Evolutionary conservation across 2,797 vertebrate species (phyloP).

Genomic region (Melanotaenia boesemani): DNA sequence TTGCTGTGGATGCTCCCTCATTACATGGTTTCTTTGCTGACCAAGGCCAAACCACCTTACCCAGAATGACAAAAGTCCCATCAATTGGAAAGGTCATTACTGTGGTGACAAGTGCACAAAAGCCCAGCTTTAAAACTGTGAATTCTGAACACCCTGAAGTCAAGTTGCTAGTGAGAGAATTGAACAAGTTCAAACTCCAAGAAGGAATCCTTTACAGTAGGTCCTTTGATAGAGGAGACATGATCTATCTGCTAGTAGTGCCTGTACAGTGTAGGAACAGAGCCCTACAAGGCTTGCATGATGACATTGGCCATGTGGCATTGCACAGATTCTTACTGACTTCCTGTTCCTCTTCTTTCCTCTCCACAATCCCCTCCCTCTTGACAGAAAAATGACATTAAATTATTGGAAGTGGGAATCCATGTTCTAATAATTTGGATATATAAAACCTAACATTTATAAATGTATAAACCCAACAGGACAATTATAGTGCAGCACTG

Average conservation of each 20-base stretch:
- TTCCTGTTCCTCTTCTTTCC: too few species aligned
- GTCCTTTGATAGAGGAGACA: neutral
- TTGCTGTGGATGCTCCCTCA: neutral
- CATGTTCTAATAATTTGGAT: too few species aligned
- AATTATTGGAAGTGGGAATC: too few species aligned
- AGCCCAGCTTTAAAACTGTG: neutral
- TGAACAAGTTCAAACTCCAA: neutral
- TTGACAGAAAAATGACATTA: too few species aligned
- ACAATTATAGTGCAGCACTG: too few species aligned
- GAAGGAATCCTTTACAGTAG: neutral
- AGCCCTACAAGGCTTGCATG: too few species aligned
- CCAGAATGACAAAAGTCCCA: neutral
- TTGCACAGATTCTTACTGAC: too few species aligned
- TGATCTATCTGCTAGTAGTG: neutral
- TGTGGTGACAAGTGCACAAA: neutral
- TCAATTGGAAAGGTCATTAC: neutral
- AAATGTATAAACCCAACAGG: too few species aligned
- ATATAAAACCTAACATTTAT: too few species aligned
- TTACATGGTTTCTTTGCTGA: neutral
- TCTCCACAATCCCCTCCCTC: too few species aligned
- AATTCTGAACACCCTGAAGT: neutral
- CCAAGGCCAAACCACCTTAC: neutral
- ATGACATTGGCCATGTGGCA: too few species aligned
- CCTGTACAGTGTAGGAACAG: neutral
- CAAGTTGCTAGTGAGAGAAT: neutral